phyloP scores from a whole-genome alignment of 64 coral and sea anemone species.

The Anthopleura sola region DNA sequence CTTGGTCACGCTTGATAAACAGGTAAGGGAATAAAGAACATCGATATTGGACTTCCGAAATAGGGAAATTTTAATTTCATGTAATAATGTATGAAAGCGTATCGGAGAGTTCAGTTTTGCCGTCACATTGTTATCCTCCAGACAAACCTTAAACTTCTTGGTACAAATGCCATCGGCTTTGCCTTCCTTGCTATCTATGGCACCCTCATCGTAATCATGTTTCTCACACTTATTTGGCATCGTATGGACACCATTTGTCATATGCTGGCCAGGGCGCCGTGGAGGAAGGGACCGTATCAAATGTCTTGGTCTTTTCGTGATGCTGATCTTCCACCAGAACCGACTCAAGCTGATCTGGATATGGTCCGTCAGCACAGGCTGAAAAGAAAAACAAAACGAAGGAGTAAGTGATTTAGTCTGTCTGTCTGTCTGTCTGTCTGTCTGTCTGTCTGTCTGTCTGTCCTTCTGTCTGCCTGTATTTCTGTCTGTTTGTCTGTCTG shows the following conservation, averaged over 20 bases:
- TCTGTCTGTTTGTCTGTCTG: too few relatives aligned
- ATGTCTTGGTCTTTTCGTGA: constrained; percentile 74
- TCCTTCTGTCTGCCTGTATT: too few relatives aligned
- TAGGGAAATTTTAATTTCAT: too few relatives aligned
- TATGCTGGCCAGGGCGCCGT: constrained; percentile 83
- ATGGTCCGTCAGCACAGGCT: too few relatives aligned
- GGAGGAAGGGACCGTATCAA: constrained; percentile 50
- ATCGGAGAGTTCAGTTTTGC: background rate
- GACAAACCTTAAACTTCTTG: constrained; percentile 39
- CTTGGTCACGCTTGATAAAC: constrained; percentile 26
- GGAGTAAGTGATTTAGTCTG: background rate
- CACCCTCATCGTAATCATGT: constrained; percentile 66
- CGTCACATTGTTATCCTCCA: background rate
- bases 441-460: too few relatives aligned
- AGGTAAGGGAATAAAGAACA: background rate
- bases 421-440: too few relatives aligned
- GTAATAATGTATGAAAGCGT: too few relatives aligned
- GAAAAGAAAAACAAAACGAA: too few relatives aligned
- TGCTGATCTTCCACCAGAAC: background rate
- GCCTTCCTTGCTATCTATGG: constrained; percentile 78
- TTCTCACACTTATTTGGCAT: constrained; percentile 91
- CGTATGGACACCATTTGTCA: constrained; percentile 64
- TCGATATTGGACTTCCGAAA: too few relatives aligned
- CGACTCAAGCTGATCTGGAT: background rate
- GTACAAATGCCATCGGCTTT: constrained; percentile 70